phyloP scores from a whole-genome alignment of 2,797 vertebrate genomes.

The Borostomias antarcticus region DNA sequence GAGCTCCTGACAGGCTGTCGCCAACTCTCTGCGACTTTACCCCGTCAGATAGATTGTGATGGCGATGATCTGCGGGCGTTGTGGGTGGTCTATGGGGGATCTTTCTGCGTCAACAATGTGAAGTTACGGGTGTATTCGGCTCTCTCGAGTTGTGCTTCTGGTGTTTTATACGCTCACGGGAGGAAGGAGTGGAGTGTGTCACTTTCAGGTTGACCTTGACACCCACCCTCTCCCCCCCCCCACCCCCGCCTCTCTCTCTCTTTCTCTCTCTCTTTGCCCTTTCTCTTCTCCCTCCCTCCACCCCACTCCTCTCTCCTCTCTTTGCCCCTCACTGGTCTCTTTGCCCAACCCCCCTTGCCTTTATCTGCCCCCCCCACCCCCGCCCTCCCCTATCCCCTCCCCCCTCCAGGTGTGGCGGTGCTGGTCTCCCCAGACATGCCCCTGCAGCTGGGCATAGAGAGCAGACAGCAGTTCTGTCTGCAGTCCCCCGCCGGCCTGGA shows the following conservation, averaged over 20 bases:
- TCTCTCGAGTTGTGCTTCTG: too few species aligned
- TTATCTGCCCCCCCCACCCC: conserved; percentile 3
- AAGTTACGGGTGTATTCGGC: not conserved
- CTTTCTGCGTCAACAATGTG: not conserved
- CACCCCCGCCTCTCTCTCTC: not conserved
- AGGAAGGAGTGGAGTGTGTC: too few species aligned
- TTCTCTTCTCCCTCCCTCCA: not conserved
- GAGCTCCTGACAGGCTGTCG: not conserved
- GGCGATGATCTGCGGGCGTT: not conserved
- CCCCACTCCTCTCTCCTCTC: not conserved
- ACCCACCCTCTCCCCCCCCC: not conserved
- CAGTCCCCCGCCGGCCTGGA: conserved; percentile 74
- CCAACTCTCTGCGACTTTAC: too few species aligned
- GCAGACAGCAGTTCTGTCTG: conserved; percentile 83
- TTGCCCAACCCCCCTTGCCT: not conserved
- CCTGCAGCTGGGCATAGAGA: conserved; percentile 81
- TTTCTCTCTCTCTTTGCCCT: not conserved
- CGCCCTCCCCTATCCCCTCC: conserved; percentile 25
- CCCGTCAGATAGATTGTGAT: too few species aligned
- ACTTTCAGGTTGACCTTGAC: not conserved
- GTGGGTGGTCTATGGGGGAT: too few species aligned
- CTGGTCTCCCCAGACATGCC: conserved; percentile 77
- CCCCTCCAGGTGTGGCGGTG: conserved; percentile 81
- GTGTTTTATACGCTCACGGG: too few species aligned
- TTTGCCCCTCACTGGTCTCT: not conserved